Conservation (phyloP, 2,888 invertebrate genomes). For the Folsomia manolachei region DNA sequence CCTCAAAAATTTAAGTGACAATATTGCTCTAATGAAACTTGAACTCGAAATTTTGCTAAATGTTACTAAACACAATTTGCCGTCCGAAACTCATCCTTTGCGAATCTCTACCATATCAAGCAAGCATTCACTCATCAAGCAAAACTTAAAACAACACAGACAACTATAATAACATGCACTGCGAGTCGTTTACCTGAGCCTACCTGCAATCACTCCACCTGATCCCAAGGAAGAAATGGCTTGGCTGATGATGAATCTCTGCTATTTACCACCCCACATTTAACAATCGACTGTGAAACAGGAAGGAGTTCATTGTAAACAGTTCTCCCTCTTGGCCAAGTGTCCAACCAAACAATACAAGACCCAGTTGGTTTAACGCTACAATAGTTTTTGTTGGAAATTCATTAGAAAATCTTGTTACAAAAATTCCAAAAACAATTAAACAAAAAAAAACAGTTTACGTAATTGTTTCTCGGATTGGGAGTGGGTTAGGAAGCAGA, state of each 20-base stretch:
- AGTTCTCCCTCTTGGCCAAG: background rate
- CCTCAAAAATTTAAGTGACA: no score
- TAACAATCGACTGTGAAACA: constrained; percentile 19
- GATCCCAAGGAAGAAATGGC: background rate
- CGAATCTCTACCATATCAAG: background rate
- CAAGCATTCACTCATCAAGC: background rate
- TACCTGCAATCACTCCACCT: background rate
- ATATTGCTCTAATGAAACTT: no score
- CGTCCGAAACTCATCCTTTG: background rate
- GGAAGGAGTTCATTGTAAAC: constrained; percentile 16
- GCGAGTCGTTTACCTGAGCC: background rate
- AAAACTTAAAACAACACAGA: background rate
- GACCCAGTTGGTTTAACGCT: constrained; percentile 14
- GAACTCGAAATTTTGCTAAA: no score
- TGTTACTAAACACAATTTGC: no score
- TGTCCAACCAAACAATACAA: constrained; percentile 2
- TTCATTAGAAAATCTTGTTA: constrained; percentile 4
- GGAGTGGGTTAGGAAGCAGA: background rate
- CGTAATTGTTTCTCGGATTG: background rate
- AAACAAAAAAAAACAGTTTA: background rate
- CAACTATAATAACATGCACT: background rate
- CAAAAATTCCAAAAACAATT: no score
- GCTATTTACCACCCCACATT: constrained; percentile 9
- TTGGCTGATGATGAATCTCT: background rate
- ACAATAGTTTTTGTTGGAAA: constrained; percentile 3